These are phyloP conservation scores for Hirtodrosophila duncani DNA, from an alignment of 2,888 invertebrate species.

Conservation along the genomic window DNA sequence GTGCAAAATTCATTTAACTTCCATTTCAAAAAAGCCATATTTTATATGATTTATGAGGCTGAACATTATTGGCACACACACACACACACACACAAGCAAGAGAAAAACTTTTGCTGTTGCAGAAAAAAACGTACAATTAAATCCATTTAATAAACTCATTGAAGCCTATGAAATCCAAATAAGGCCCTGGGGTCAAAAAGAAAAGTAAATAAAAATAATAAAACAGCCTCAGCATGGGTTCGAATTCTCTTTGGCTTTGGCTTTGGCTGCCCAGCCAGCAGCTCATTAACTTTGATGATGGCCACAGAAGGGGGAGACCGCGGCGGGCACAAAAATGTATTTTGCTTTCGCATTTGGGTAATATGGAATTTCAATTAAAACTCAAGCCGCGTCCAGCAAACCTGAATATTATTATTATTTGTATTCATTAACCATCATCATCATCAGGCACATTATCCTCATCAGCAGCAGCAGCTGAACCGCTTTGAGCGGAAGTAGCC, in stretches of 20 bases:
- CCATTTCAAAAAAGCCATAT: conserved; percentile 22
- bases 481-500: too few species aligned
- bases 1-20: too few species aligned
- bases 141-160: conserved; percentile 69
- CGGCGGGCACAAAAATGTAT: conserved; percentile 21
- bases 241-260: conserved; percentile 9
- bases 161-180: conserved; percentile 49
- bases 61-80: background rate
- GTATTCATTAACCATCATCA: conserved; percentile 55
- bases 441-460: conserved; percentile 11
- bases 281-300: conserved; percentile 63
- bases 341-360: conserved; percentile 10
- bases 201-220: background rate
- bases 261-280: conserved; percentile 20
- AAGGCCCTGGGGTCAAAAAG: conserved; percentile 41
- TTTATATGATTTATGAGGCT: conserved; percentile 25
- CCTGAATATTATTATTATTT: conserved; percentile 36
- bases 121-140: conserved; percentile 52
- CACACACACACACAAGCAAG: conserved; percentile 11
- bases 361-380: conserved; percentile 55
- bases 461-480: conserved; percentile 32
- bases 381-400: too few species aligned
- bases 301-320: background rate
- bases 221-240: conserved; percentile 9
- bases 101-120: conserved; percentile 24